phyloP scores from a whole-genome alignment of 2,888 invertebrate genomes.

The Dorcus hopei region DNA sequence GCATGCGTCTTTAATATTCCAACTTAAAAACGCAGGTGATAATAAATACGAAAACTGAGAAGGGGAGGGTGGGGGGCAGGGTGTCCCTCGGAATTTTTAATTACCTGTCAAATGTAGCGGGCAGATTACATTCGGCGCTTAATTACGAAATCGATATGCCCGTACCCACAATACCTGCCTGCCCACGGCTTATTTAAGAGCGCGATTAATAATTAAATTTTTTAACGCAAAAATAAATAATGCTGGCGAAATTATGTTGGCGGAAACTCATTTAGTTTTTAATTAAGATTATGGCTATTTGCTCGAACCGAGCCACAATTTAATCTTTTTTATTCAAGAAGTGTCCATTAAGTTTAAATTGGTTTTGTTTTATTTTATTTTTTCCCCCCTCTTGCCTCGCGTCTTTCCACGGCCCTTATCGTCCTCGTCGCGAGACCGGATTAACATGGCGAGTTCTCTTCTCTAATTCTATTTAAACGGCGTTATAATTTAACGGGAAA shows the following conservation, averaged over 20 bases:
- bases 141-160: conserved; percentile 41
- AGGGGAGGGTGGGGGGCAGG: no score
- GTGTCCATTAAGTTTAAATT: conserved; percentile 22
- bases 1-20: background rate
- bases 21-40: no score
- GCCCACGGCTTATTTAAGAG: conserved; percentile 28
- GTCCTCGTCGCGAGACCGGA: background rate
- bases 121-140: conserved; percentile 46
- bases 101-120: conserved; percentile 45
- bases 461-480: no score
- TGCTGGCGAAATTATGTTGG: conserved; percentile 31
- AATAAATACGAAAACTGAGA: conserved; percentile 27
- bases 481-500: no score
- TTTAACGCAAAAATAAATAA: conserved; percentile 32
- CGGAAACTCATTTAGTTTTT: conserved; percentile 38
- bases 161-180: conserved; percentile 26
- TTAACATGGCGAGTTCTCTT: no score
- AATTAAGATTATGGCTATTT: conserved; percentile 38
- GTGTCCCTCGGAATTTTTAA: conserved; percentile 43
- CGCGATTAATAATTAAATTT: conserved; percentile 30
- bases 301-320: conserved; percentile 32
- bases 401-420: background rate
- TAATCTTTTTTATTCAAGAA: conserved; percentile 28
- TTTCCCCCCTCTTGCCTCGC: conserved; percentile 2
- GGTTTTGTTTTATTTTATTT: conserved; percentile 21